Conservation (phyloP, 2,113 vertebrate genomes). For the Phrynosoma platyrhinos region DNA sequence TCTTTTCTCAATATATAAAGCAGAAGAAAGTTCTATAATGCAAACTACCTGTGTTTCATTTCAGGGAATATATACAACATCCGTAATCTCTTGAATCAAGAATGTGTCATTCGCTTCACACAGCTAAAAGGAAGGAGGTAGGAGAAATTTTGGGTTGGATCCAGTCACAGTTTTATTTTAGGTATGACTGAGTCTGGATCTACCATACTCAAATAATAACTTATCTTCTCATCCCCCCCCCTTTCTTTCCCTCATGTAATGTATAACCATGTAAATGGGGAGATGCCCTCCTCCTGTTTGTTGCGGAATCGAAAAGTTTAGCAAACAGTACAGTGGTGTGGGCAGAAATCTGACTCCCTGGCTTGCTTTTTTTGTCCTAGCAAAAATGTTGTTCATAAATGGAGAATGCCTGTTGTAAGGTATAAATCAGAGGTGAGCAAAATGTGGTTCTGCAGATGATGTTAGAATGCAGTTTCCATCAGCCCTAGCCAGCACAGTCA, state of each 20-base stretch:
- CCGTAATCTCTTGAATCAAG: constrained; percentile 77
- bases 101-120: constrained; percentile 79
- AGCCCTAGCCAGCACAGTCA: no score
- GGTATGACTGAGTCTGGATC: background rate
- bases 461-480: no score
- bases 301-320: background rate
- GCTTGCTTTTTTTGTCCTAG: background rate
- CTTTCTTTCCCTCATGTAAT: background rate
- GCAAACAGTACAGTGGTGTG: background rate
- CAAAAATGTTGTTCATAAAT: background rate
- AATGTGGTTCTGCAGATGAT: no score
- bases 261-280: background rate
- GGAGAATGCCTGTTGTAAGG: background rate
- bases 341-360: no score
- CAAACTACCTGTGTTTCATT: constrained; percentile 52
- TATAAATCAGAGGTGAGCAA: background rate
- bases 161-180: background rate
- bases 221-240: background rate
- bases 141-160: constrained; percentile 29
- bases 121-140: constrained; percentile 76
- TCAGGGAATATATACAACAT: constrained; percentile 82
- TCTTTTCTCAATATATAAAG: constrained; percentile 20
- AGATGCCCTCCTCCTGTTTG: background rate
- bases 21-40: constrained; percentile 18
- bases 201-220: no score